A percentile compares a stretch with the other conserved stretches of the same genome.
Evolutionary conservation across 2,888 invertebrate species (phyloP).

Genomic region (Macrosiphum euphorbiae): DNA sequence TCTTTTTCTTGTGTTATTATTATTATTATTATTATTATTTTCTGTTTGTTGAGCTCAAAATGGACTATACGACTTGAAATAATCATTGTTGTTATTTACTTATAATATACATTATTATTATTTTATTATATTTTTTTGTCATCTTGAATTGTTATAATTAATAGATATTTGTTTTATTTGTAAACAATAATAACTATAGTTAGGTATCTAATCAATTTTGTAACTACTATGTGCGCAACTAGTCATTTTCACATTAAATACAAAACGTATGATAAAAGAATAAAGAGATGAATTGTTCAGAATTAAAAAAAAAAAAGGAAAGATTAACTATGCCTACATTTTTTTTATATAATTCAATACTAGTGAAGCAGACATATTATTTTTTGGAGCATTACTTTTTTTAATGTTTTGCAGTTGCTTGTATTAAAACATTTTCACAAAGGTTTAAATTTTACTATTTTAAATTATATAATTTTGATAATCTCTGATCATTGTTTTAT

Average conservation of each 20-base stretch:
- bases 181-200: slow-evolving; percentile 37
- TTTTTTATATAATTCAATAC: slow-evolving; percentile 49
- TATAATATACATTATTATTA: slow-evolving; percentile 47
- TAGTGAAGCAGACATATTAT: slow-evolving; percentile 41
- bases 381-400: slow-evolving; percentile 26
- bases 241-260: slow-evolving; percentile 62
- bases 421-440: slow-evolving; percentile 53
- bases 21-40: slow-evolving; percentile 45
- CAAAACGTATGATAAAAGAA: slow-evolving; percentile 1
- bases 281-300: background rate
- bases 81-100: slow-evolving; percentile 55
- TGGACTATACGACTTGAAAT: slow-evolving; percentile 56
- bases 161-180: slow-evolving; percentile 45
- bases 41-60: slow-evolving; percentile 60
- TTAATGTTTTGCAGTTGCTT: slow-evolving; percentile 54
- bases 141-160: slow-evolving; percentile 31
- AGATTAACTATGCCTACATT: background rate
- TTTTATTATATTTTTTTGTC: slow-evolving; percentile 51
- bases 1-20: slow-evolving; percentile 43
- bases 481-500: slow-evolving; percentile 28
- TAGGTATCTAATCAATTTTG: slow-evolving; percentile 21
- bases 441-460: slow-evolving; percentile 49
- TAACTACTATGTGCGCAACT: slow-evolving; percentile 56
- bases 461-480: slow-evolving; percentile 60
- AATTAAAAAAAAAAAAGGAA: background rate